phyloP scores from a whole-genome alignment of 2,888 invertebrate genomes.

The Athrips mouffetella region DNA sequence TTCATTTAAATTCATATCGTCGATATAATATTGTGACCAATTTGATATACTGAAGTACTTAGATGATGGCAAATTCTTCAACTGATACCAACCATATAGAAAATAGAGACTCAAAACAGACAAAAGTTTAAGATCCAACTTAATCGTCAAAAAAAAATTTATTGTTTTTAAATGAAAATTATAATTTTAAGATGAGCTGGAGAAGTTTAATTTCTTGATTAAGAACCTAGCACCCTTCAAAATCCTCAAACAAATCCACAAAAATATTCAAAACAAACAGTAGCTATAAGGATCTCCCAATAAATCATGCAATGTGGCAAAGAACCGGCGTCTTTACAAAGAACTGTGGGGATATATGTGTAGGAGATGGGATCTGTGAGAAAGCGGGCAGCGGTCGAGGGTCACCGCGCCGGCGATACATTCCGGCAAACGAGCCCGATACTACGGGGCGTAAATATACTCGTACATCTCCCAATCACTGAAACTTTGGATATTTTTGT shows the following conservation, averaged over 20 bases:
- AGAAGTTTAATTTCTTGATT: too few relatives aligned
- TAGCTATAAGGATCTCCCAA: background rate
- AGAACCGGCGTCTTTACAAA: conserved; percentile 14
- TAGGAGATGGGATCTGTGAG: conserved; percentile 67
- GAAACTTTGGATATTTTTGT: too few relatives aligned
- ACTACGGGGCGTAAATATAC: conserved; percentile 16
- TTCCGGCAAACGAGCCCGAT: conserved; percentile 41
- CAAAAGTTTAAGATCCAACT: too few relatives aligned
- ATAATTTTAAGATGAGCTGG: too few relatives aligned
- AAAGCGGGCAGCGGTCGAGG: conserved; percentile 63
- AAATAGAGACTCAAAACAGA: too few relatives aligned
- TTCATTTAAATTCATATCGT: background rate
- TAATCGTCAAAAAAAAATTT: too few relatives aligned
- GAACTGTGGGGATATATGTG: conserved; percentile 30
- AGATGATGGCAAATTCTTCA: too few relatives aligned
- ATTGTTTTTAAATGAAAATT: too few relatives aligned
- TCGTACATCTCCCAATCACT: conserved; percentile 14
- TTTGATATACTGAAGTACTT: too few relatives aligned
- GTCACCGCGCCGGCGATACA: conserved; percentile 61
- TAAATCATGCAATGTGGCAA: conserved; percentile 10
- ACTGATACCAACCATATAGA: too few relatives aligned
- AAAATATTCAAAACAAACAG: background rate
- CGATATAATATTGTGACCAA: too few relatives aligned
- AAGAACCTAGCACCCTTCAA: too few relatives aligned
- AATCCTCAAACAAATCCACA: background rate